Evolutionary conservation across 92 coral and sea anemone species (phyloP), one percentile per base, ranked within the genome.

Genomic region (Parazoanthus darwini): DNA sequence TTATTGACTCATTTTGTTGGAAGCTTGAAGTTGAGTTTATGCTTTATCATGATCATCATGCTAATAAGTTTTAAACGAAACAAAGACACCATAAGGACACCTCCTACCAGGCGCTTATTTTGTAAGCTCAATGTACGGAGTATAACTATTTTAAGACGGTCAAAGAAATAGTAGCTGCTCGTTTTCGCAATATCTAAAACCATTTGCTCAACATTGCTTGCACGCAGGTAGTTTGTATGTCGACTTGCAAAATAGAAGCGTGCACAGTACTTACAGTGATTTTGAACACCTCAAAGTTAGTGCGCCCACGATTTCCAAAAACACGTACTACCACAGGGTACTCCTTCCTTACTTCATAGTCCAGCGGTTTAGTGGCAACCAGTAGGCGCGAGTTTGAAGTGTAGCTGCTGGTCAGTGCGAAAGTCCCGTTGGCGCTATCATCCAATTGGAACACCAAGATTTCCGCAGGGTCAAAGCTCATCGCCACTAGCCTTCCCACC

Each of bases 391-490:
- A 63, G 72, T 90, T 92, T 56, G 80, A 59, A 59, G 87, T 87
- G 65, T 36, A 35, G 66, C 88, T 86, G 88, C 90, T 88, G 81
- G 79, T 58, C 85, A 92, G 75, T 84, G 89, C 85, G 66, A 92
- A 92, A 44, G 94, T 92, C 26, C 94, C 94, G 26, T 93, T 92
- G 43, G 74, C 90, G 36, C 92, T 91, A 73, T 89, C 94, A 42
- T 93, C 95, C 10, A 93, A 58, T 84, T 89, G 85, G 70, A 93
- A 79, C 56, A 88, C 77, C 29, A 91, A 72, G 13, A 89, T 74
- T 65, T 93, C 92, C 39, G 91, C 72, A 14, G 92, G 88, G 74
- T 89, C 85, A 42, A 71, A 89, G 5, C 90, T 82, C 84, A 56
- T 20, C 23, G 95, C 95, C 75, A 86, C 37, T 43, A 91, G 91